These are phyloP conservation scores for Chaetura pelagica DNA, from an alignment of 2,113 vertebrate genomes.

Conservation along the genomic window DNA sequence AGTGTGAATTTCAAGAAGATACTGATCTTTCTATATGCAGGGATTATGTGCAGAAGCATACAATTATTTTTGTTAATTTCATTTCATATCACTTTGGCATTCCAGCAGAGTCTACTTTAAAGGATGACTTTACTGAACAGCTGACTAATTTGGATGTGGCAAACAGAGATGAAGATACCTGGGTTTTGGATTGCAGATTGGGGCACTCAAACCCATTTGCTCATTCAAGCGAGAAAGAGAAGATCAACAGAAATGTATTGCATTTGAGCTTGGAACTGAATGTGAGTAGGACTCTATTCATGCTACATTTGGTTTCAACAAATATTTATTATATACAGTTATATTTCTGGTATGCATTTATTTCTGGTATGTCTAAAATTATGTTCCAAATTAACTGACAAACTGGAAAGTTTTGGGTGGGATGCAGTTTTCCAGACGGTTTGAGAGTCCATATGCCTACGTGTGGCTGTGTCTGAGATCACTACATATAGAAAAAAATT, in stretches of 20 bases:
- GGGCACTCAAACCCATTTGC: constrained; percentile 52
- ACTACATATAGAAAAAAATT: not conserved
- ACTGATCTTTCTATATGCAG: not conserved
- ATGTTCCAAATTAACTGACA: not conserved
- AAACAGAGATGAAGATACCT: constrained; percentile 63
- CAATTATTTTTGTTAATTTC: not conserved
- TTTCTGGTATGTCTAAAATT: not conserved
- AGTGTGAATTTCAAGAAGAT: not conserved
- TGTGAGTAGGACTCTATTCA: constrained; percentile 69
- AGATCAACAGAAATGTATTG: constrained; percentile 60
- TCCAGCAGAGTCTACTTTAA: constrained; percentile 64
- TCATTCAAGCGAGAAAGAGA: constrained; percentile 70
- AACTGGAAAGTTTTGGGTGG: not conserved
- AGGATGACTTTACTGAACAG: constrained; percentile 66
- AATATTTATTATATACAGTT: not conserved
- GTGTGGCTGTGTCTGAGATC: not conserved
- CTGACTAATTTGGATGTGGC: constrained; percentile 59
- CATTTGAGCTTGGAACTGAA: constrained; percentile 75
- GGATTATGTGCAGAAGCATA: not conserved
- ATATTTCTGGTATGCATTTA: not conserved
- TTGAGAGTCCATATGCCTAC: not conserved
- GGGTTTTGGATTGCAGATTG: constrained; percentile 70
- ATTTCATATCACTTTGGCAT: constrained; percentile 50
- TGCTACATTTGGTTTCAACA: not conserved
- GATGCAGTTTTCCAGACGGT: not conserved